These are phyloP conservation scores for Drosophila elegans DNA, from an alignment of 1,140 invertebrate species.

Conservation along the genomic window DNA sequence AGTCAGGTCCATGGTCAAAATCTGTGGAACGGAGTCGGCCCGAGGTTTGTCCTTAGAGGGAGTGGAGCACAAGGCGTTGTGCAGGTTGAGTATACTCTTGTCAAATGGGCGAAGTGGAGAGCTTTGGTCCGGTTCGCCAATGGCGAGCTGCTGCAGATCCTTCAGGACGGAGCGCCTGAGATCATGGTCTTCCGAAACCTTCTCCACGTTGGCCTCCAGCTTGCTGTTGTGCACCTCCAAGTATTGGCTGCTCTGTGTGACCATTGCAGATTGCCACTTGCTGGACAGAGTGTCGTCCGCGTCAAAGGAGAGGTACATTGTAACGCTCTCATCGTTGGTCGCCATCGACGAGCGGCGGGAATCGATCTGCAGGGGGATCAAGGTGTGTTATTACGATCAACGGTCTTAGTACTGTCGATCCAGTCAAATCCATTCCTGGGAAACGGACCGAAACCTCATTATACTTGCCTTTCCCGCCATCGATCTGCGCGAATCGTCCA, in stretches of 20 bases:
- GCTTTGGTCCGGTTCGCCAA: conserved; percentile 27
- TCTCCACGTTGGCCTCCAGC: conserved; percentile 17
- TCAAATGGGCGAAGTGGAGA: conserved; percentile 70
- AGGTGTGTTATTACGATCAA: not conserved
- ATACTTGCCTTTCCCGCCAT: conserved; percentile 37
- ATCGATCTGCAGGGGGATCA: conserved; percentile 16
- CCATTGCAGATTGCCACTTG: conserved; percentile 61
- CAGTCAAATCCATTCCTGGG: not conserved
- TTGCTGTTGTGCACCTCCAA: conserved; percentile 55
- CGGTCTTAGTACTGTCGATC: not conserved
- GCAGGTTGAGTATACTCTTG: conserved; percentile 59
- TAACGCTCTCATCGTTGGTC: conserved; percentile 58
- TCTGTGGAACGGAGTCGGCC: not conserved
- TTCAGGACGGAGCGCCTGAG: conserved; percentile 43
- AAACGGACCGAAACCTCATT: not conserved
- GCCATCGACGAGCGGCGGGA: conserved; percentile 50
- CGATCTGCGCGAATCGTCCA: conserved; percentile 66
- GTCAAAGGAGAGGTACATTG: conserved; percentile 79
- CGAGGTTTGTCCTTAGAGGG: conserved; percentile 52
- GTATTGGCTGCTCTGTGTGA: conserved; percentile 50
- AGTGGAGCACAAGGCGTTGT: conserved; percentile 71
- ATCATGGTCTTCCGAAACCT: conserved; percentile 37
- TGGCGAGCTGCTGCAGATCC: conserved; percentile 24
- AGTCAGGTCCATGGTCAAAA: not conserved
- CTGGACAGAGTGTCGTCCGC: conserved; percentile 57